phyloP scores from a whole-genome alignment of 1,140 invertebrate genomes.

The Heliconius nattereri region DNA sequence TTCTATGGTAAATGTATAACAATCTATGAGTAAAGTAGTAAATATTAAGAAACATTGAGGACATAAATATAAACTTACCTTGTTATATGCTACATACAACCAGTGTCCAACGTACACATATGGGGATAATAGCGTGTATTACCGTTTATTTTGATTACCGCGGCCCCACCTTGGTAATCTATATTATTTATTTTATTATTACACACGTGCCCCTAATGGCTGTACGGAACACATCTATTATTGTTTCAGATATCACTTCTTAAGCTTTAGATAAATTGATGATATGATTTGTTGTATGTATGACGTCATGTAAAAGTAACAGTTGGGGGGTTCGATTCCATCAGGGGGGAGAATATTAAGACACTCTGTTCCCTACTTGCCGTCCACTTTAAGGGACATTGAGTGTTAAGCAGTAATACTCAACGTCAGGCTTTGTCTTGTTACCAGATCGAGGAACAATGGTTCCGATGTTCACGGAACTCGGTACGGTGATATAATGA shows the following conservation, averaged over 20 bases:
- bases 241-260: conserved; percentile 1
- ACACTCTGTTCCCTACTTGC: too few species aligned
- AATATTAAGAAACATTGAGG: not conserved
- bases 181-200: conserved; percentile 14
- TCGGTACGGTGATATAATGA: too few species aligned
- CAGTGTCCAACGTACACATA: not conserved
- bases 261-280: conserved; percentile 2
- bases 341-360: too few species aligned
- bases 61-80: not conserved
- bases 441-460: too few species aligned
- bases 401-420: too few species aligned
- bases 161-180: not conserved
- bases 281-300: not conserved
- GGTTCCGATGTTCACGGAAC: too few species aligned
- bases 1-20: not conserved
- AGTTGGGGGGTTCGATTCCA: too few species aligned
- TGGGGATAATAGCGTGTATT: conserved; percentile 6
- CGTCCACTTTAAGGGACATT: too few species aligned
- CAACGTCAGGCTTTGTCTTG: too few species aligned
- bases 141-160: conserved; percentile 15
- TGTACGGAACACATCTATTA: conserved; percentile 5
- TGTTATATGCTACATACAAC: not conserved
- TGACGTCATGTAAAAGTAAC: too few species aligned
- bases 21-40: not conserved
- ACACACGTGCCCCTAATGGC: not conserved